Evolutionary conservation across 1,140 invertebrate genomes (phyloP).

Genomic region (Kradibia gibbosae): DNA sequence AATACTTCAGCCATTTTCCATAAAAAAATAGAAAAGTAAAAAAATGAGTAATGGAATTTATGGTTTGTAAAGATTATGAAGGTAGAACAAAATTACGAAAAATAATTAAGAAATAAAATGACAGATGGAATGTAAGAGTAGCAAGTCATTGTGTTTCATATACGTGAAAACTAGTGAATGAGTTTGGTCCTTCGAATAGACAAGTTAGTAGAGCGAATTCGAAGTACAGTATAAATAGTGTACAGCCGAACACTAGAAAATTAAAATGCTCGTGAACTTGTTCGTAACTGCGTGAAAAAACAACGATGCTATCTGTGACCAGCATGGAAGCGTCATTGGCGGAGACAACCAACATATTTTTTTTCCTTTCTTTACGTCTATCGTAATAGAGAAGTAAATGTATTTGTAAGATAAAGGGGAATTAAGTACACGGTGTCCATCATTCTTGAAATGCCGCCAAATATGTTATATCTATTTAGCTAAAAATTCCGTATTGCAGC

Average conservation of each 20-base stretch:
- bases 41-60: background rate
- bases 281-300: too few species aligned
- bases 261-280: constrained; percentile 44
- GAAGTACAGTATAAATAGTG: background rate
- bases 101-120: background rate
- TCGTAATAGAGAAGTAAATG: constrained; percentile 62
- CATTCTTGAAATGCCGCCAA: constrained; percentile 69
- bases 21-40: background rate
- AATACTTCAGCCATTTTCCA: background rate
- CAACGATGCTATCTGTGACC: too few species aligned
- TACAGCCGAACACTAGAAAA: constrained; percentile 31
- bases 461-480: too few species aligned
- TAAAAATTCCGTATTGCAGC: too few species aligned
- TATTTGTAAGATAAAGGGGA: constrained; percentile 47
- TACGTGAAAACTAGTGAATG: constrained; percentile 31
- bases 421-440: constrained; percentile 56
- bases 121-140: background rate
- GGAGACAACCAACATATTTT: constrained; percentile 66
- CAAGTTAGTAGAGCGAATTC: constrained; percentile 15
- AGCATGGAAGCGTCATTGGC: too few species aligned
- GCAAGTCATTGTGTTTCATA: background rate
- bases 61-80: background rate
- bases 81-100: background rate
- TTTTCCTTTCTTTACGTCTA: constrained; percentile 61
- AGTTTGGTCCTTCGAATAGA: constrained; percentile 37